phyloP scores from a whole-genome alignment of 2,797 vertebrate species.

The Spheniscus humboldti region DNA sequence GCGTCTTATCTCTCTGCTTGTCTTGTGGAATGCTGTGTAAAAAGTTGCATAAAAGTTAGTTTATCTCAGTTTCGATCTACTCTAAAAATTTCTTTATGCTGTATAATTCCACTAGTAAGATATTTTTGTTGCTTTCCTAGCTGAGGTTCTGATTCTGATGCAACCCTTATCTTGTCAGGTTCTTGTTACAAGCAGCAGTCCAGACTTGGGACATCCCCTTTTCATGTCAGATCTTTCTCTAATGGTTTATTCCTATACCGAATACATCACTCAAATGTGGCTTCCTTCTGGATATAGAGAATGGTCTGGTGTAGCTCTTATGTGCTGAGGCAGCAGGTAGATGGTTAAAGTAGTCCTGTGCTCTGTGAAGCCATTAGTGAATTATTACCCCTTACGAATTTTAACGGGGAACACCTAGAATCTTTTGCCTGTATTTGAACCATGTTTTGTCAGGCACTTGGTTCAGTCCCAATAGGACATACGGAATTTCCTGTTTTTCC shows the following conservation, averaged over 20 bases:
- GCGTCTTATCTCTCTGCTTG: neutral
- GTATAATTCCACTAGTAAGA: neutral
- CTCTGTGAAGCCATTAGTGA: neutral
- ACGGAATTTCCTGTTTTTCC: neutral
- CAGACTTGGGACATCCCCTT: neutral
- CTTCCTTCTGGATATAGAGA: neutral
- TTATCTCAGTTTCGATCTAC: neutral
- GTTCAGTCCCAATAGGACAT: neutral
- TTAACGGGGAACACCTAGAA: neutral
- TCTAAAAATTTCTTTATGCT: neutral
- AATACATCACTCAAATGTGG: neutral
- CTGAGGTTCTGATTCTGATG: neutral
- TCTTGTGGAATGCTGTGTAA: neutral
- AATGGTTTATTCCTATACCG: neutral
- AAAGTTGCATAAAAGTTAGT: neutral
- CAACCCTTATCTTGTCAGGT: neutral
- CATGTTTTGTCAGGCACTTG: neutral
- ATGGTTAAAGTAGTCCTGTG: neutral
- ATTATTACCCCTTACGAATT: neutral
- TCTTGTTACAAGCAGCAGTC: neutral
- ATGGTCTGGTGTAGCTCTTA: neutral
- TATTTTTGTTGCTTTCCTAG: neutral
- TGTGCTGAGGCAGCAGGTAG: neutral
- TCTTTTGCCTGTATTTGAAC: neutral
- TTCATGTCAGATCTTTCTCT: neutral